Base-by-base conservation (phyloP, 92 coral and sea anemone genomes). In the Zoanthus gigantus region DNA sequence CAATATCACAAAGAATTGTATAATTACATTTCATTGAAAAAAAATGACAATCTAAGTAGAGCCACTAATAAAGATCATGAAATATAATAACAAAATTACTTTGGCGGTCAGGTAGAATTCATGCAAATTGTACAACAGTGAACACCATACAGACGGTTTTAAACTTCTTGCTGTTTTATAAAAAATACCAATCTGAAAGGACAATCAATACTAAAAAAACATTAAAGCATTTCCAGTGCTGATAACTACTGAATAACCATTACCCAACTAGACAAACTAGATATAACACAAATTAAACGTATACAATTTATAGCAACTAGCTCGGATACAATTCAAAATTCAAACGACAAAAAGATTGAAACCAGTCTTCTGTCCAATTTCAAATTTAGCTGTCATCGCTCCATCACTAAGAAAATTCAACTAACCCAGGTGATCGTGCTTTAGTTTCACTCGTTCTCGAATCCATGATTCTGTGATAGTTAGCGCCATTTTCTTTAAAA, bases 391-490 rank as follows among this genome's bases (percentile, higher is more conserved):
- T 47, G 11, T 80, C 17, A 71, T 9, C 8, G 3, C 7, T 63
- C 50, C n/a, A 73, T 66, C 68, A 63, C 9, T 5, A 12, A 15
- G 42, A 32, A 31, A 69, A 37, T 12, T 47, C 8, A 73, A 81
- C 94, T 80, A 77, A 97, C 99, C 99, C 50, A 97, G 79, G 91
- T 97, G 93, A 73, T 97, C 99, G 90, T 97, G 99, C 86, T 97
- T 93, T 67, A 97, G 86, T 90, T 95, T 93, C 85, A 97, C 99
- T 76, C 98, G 93, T 88, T 97, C 94, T 61, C 98, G 92, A 44
- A 97, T 89, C 99, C 99, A 97, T 31, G 89, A 83, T 84, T 97
- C 99, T 56, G 90, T 93, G 71, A 97, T 91, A 52, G 94, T 97
- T 93, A 97, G 99, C 99, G 99, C 99, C 99, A 97, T 97, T 94